Conservation (phyloP, 2,888 invertebrate species). For the Hartigia nigra region DNA sequence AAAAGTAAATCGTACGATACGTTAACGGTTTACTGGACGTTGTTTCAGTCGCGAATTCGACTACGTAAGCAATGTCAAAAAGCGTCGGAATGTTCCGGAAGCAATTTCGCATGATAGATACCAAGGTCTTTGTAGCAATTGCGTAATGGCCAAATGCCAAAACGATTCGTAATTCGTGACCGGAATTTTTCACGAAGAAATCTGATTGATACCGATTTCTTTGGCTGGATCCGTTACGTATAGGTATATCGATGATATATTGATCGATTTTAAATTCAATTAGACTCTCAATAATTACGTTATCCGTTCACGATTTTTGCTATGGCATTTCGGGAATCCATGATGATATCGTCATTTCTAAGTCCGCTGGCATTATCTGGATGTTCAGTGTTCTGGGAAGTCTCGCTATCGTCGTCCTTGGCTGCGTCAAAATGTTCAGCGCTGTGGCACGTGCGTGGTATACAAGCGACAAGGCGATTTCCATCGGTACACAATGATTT, state of each 20-base stretch:
- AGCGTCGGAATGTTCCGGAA: constrained; percentile 31
- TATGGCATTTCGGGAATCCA: neutral
- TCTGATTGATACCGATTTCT: neutral
- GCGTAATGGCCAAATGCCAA: constrained; percentile 21
- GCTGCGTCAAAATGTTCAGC: constrained; percentile 21
- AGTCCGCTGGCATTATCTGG: constrained; percentile 35
- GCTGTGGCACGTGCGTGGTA: constrained; percentile 30
- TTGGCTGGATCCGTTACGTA: neutral
- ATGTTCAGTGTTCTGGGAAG: constrained; percentile 48
- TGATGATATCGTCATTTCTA: neutral
- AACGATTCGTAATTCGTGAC: neutral
- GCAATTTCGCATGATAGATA: neutral
- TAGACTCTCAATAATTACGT: neutral
- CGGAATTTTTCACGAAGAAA: neutral
- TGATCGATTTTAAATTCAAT: neutral
- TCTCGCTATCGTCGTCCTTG: constrained; percentile 52
- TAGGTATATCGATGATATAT: neutral
- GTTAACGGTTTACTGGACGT: neutral
- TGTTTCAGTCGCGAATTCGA: constrained; percentile 15
- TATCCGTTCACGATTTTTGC: neutral
- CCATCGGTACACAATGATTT: constrained; percentile 10
- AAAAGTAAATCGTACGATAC: neutral
- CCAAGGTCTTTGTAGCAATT: constrained; percentile 20
- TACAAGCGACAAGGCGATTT: neutral
- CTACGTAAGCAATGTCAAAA: neutral